Evolutionary conservation across 2,113 vertebrate species (phyloP), one percentile per base, ranked within the genome.

Genomic region (Mixornis gularis): DNA sequence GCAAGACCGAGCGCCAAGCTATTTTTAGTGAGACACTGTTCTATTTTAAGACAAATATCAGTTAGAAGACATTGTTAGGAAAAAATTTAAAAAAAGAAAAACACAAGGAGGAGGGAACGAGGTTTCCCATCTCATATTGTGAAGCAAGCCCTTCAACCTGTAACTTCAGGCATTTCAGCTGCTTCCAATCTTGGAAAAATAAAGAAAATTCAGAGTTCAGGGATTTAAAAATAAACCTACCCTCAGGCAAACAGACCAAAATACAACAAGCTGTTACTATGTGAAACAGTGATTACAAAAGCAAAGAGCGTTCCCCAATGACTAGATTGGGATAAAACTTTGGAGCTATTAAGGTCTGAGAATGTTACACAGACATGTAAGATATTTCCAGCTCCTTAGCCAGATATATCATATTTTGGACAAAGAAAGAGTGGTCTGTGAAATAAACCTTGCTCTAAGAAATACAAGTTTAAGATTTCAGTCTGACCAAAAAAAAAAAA

Each of bases 41-140:
- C 98, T 99, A 99, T 99, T 99, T 99, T 99, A 99, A 99, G 99
- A 96, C 97, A 97, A 97, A 98, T 98, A 98, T 97, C 97, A 98
- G 97, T 98, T 99, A 98, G 98, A 96, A 98, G 97, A 97, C 98
- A 98, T 98, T 98, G 98, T 99, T 98, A 98, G 97, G 97, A 94
- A 98, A 97, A 96, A 96, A 96, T 63, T 96, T 94, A 82, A 96
- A 97, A 93, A 93, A 96, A 96, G 81, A 94, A 94, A 98, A 97
- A 97, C 97, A 98, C 97, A 98, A 70, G 90, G 94, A 97, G 97
- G 95, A 96, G 96, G 95, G 97, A 96, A 96, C 56, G 92, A 95
- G 78, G 96, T 95, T 95, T 96, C 97, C 94, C 96, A 97, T 97
- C 96, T 97, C 96, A 96, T 92, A 96, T 96, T 98, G 97, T 97